Base-by-base conservation (phyloP, 2,113 vertebrate species). In the Turdus rufiventris region DNA sequence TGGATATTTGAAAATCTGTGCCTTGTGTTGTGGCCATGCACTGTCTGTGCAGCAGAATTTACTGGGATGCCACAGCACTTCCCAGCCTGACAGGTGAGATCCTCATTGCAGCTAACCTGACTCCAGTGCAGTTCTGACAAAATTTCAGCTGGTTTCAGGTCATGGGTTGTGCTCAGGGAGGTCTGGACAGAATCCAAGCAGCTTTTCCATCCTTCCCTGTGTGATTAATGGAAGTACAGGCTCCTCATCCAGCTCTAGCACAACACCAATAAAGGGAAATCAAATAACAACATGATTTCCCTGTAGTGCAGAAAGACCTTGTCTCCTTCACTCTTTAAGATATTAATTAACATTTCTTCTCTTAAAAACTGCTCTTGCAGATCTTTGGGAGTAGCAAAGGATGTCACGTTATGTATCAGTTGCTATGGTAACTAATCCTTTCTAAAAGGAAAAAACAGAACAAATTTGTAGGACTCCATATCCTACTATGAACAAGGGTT, bases 351-450 rank as follows among this genome's bases (percentile, higher is more conserved):
- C 38, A 13, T 76, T 57, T 95, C 42, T 92, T 74, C 63, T 50
- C 40, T 75, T 89, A 63, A 81, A 86, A 94, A 38, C 36, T 53
- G 40, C 24, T 86, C 31, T 65, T 61, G 31, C 53, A 63, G 72
- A 87, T 87, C 53, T 78, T 78, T 45, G 28, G 43, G 17, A 93
- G 77, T 10, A 75, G 79, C 63, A 68, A 67, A 84, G 45, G 83
- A 72, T 93, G 63, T 40, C 60, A 67, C 2, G 9, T 93, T 91
- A 84, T 56, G 14, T 81, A 45, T 74, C 62, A 53, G 86, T 96
- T 97, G 80, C 95, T 81, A 92, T 92, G 83, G 94, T 57, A 81
- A 97, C 92, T 84, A 94, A 95, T 80, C 40, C 43, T 81, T 91
- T 84, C 76, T 72, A 51, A 94, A 89, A 53, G 29, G 20, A 68